These are phyloP conservation scores for Eira barbara DNA, from an alignment of 2,113 vertebrate species.

Conservation along the genomic window DNA sequence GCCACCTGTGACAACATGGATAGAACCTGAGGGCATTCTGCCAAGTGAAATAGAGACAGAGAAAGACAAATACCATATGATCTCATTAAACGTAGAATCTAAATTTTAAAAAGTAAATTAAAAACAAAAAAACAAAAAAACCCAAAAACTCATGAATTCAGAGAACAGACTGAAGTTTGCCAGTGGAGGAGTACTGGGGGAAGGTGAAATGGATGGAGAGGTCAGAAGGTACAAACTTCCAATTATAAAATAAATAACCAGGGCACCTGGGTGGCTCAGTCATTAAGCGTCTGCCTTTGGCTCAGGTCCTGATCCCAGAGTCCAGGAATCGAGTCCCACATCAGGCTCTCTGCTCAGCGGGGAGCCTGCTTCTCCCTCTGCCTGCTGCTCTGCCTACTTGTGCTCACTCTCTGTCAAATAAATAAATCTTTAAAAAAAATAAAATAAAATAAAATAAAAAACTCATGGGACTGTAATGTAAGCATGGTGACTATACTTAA, in stretches of 20 bases:
- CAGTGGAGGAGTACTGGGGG: background rate
- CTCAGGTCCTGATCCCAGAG: too few relatives aligned
- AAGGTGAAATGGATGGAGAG: background rate
- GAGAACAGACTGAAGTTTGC: background rate
- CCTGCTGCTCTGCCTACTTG: too few relatives aligned
- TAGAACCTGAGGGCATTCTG: background rate
- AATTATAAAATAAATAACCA: background rate
- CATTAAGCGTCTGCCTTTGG: too few relatives aligned
- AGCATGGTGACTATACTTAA: background rate
- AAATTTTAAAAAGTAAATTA: background rate
- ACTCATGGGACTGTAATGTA: background rate
- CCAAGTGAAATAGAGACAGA: background rate
- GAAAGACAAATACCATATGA: background rate
- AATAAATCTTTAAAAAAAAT: too few relatives aligned
- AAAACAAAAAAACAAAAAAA: background rate
- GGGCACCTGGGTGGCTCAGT: too few relatives aligned
- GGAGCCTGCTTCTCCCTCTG: too few relatives aligned
- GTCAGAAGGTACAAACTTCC: background rate
- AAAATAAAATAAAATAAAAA: background rate
- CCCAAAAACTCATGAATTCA: background rate
- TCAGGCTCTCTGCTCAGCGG: too few relatives aligned
- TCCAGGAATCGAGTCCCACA: too few relatives aligned
- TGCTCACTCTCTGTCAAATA: too few relatives aligned
- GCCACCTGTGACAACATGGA: background rate
- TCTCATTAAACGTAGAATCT: background rate